Evolutionary conservation across 2,113 vertebrate species (phyloP), one percentile per base, ranked within the genome.

Genomic region (Abramis brama): DNA sequence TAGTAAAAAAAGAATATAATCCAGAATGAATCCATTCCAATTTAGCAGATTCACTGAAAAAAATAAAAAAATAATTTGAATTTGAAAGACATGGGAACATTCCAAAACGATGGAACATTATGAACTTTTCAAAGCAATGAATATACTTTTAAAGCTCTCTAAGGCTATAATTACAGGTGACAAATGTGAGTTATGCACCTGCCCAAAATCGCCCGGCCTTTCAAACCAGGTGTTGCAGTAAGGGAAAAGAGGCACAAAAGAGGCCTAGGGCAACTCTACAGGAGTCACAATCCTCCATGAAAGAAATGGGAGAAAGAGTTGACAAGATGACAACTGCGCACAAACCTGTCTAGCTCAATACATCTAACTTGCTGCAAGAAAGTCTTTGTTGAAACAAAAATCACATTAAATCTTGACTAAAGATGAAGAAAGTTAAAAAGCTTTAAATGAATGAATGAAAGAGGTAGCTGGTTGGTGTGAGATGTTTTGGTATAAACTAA

Each of bases 81-180:
- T 39, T 71, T 66, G 27, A 66, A 36, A 5, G 33, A 60, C 55
- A 6, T 1, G 2, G 27, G 5, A 79, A n/a, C 21, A 43, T 60
- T 39, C 12, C 6, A 60, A 71, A 71, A 2, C 3, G 19, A 39
- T 11, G 68, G 68, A 43, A 71, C 9, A 6, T 43, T 43, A 39
- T 17, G 33, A 62, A n/a, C 19, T 2, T 79, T 60, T 60, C 19
- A 64, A 43, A 47, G 43, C 23, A 47, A 15, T 17, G 64, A 19
- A 19, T 33, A 68, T 47, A 15, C 23, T 47, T 74, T 39, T 57
- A 21, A 74, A 74, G 23, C 23, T 74, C 33, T n/a, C 8, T 12
- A 36, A 62, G 13, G 39, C 78, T 47, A 43, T 80, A 64, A 80
- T 80, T 80, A 64, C 78, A 80, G 7, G 4, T 80, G 57, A 10